phyloP scores from a whole-genome alignment of 30 jellyfish, hydroid and myxozoan species.

The Chrysaora quinquecirrha region DNA sequence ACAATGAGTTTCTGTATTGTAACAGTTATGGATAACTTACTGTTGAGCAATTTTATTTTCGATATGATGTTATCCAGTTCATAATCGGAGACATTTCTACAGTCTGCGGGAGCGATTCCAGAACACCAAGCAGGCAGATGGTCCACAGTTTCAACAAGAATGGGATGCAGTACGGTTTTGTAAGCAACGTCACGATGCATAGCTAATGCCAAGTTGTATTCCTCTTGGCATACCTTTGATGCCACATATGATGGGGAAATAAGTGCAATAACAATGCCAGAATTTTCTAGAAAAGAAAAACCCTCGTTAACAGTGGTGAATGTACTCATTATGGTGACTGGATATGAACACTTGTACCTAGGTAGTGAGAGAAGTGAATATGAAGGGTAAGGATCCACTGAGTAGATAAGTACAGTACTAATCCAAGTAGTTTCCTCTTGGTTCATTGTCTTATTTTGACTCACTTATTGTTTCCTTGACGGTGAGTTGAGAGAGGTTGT shows the following conservation, averaged over 20 bases:
- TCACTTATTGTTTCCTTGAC: no score
- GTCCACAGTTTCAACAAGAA: constrained; percentile 59
- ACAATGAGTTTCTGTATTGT: no score
- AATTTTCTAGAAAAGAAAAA: constrained; percentile 58
- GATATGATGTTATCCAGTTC: constrained; percentile 22
- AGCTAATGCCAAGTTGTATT: constrained; percentile 87
- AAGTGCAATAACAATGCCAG: constrained; percentile 71
- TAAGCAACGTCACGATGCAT: constrained; percentile 71
- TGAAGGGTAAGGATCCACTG: no score
- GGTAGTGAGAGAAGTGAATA: no score
- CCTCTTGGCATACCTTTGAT: constrained; percentile 96
- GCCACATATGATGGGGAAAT: constrained; percentile 75
- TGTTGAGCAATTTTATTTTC: constrained; percentile 8
- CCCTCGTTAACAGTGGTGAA: no score
- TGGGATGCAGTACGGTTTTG: constrained; percentile 56
- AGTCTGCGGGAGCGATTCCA: constrained; percentile 47
- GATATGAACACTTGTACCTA: no score
- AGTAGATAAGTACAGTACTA: no score
- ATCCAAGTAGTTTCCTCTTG: no score
- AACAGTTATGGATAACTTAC: no score
- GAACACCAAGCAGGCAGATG: constrained; percentile 89
- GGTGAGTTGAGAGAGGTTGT: no score
- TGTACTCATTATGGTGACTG: no score
- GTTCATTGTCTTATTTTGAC: no score
- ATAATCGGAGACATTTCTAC: constrained; percentile 43